A percentile compares a stretch with the other conserved stretches of the same genome.
phyloP scores from a whole-genome alignment of 2,888 invertebrate species.

The Priocnemis perturbator region DNA sequence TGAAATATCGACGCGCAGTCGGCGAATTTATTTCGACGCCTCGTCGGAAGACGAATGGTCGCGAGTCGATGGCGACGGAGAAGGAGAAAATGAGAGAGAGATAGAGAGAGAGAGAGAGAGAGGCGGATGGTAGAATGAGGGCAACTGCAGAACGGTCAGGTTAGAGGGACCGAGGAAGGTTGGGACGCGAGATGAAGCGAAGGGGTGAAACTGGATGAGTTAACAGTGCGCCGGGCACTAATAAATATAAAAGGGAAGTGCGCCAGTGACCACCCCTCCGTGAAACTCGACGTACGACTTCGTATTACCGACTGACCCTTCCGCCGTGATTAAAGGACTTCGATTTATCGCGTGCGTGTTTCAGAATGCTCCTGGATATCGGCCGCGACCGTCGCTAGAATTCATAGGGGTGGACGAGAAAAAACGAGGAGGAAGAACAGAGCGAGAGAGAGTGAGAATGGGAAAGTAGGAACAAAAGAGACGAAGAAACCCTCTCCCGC shows the following conservation, averaged over 20 bases:
- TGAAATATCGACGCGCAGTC: conserved; percentile 53
- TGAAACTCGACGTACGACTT: conserved; percentile 43
- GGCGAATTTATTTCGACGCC: conserved; percentile 53
- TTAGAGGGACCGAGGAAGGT: conserved; percentile 22
- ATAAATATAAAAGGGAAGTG: conserved; percentile 61
- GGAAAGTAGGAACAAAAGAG: conserved; percentile 1
- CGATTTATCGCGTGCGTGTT: conserved; percentile 56
- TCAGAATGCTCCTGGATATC: conserved; percentile 20
- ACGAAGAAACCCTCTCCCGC: conserved; percentile 38
- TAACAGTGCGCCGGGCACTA: conserved; percentile 55
- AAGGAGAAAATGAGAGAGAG: neutral
- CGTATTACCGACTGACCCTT: conserved; percentile 46
- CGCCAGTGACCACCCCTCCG: conserved; percentile 32
- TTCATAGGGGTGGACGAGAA: conserved; percentile 2
- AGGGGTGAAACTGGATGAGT: conserved; percentile 45
- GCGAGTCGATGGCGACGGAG: conserved; percentile 17
- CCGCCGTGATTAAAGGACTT: conserved; percentile 59
- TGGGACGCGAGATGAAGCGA: neutral
- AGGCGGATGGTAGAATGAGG: conserved; percentile 1
- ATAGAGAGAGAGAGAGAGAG: neutral
- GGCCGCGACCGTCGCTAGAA: conserved; percentile 7
- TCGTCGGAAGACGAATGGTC: conserved; percentile 20
- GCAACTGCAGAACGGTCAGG: neutral
- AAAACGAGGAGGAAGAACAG: conserved; percentile 1
- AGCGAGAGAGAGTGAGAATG: neutral